These are phyloP conservation scores for Drosophila rellima DNA, from an alignment of 2,888 invertebrate species.

Conservation along the genomic window DNA sequence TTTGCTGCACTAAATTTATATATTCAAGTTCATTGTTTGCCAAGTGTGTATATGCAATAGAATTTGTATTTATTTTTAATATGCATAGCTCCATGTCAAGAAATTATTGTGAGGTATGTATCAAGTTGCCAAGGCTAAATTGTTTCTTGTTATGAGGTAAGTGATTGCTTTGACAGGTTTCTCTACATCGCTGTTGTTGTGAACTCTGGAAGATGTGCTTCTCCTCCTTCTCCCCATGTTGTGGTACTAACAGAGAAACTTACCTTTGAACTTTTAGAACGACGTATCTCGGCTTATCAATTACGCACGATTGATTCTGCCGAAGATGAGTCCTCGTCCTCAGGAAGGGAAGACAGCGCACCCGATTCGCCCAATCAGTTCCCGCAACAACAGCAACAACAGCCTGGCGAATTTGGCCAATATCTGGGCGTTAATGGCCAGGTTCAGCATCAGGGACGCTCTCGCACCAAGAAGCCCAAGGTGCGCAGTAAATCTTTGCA, in stretches of 20 bases:
- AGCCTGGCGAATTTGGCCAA: conserved; percentile 76
- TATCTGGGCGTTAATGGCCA: conserved; percentile 79
- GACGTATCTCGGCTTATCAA: conserved; percentile 85
- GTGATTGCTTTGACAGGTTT: conserved; percentile 3
- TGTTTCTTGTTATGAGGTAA: conserved; percentile 39
- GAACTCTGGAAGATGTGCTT: conserved; percentile 59
- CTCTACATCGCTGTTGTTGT: conserved; percentile 11
- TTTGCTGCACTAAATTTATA: conserved; percentile 45
- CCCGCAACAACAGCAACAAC: conserved; percentile 70
- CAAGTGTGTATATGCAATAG: conserved; percentile 17
- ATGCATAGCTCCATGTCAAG: conserved; percentile 17
- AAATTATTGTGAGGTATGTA: conserved; percentile 46
- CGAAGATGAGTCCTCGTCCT: conserved; percentile 85
- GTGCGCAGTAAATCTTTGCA: conserved; percentile 85
- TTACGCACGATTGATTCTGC: conserved; percentile 83
- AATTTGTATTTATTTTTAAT: conserved; percentile 58
- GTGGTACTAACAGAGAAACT: conserved; percentile 27
- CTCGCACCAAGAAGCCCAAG: conserved; percentile 83
- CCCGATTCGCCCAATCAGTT: conserved; percentile 80
- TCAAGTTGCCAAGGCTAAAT: conserved; percentile 27
- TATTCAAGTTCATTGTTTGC: conserved; percentile 70
- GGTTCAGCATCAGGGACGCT: conserved; percentile 80
- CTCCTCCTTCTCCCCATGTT: not conserved
- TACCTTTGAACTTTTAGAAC: conserved; percentile 76
- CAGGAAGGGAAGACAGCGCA: conserved; percentile 84